phyloP scores from a whole-genome alignment of 2,888 invertebrate species.

The Orthosia cruda region DNA sequence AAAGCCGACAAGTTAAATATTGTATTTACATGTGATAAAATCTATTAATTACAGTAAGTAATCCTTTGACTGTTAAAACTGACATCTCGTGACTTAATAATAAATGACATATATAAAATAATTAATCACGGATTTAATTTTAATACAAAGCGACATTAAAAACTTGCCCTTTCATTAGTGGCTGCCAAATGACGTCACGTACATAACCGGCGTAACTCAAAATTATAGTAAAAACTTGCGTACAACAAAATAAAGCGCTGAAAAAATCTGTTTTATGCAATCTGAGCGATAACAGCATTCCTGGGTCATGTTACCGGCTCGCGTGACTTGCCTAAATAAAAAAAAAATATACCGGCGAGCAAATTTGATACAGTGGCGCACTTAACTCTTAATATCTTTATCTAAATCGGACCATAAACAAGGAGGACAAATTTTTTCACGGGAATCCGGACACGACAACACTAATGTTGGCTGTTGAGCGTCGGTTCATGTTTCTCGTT shows the following conservation, averaged over 20 bases:
- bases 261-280: conserved; percentile 74
- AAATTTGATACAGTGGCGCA: conserved; percentile 88
- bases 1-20: conserved; percentile 39
- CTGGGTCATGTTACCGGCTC: conserved; percentile 81
- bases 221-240: conserved; percentile 54
- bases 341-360: conserved; percentile 77
- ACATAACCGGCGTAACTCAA: conserved; percentile 25
- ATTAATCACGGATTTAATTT: conserved; percentile 38
- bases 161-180: conserved; percentile 25
- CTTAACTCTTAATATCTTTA: conserved; percentile 88
- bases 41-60: conserved; percentile 39
- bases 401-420: conserved; percentile 87
- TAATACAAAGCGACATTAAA: conserved; percentile 13
- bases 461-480: conserved; percentile 61
- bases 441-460: conserved; percentile 65
- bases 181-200: conserved; percentile 43
- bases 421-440: conserved; percentile 80
- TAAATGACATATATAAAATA: conserved; percentile 2
- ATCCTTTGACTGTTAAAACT: conserved; percentile 36
- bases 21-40: conserved; percentile 48
- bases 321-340: conserved; percentile 88
- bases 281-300: conserved; percentile 85
- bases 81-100: conserved; percentile 34
- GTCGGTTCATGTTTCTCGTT: conserved; percentile 55
- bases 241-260: conserved; percentile 55